Percentiles rank a stretch among this genome's conserved stretches.
phyloP scores from a whole-genome alignment of 2,113 vertebrate species.

The Alouatta palliata region DNA sequence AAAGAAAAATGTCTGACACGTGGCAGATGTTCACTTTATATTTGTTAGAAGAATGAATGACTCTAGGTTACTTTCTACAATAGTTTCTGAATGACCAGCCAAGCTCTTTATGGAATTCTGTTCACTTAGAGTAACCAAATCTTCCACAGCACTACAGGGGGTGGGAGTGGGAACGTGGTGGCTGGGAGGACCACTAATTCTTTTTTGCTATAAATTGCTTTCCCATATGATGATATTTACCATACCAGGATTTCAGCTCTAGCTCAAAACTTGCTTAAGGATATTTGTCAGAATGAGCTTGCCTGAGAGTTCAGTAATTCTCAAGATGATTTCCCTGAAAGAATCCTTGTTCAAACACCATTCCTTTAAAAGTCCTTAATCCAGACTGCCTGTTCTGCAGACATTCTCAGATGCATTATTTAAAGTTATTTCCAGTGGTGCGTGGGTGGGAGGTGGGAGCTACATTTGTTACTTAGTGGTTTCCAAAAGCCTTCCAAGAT shows the following conservation, averaged over 20 bases:
- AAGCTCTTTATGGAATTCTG: background rate
- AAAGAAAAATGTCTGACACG: background rate
- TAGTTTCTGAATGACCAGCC: background rate
- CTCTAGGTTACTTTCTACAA: background rate
- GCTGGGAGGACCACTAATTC: background rate
- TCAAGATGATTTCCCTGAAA: conserved; percentile 5
- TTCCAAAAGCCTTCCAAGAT: conserved; percentile 72
- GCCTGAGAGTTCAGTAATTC: background rate
- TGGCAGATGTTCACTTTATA: background rate
- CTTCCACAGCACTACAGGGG: background rate
- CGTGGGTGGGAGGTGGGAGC: conserved; percentile 79
- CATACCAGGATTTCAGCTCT: background rate
- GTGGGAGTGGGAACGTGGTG: accelerated
- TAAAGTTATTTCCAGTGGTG: conserved; percentile 82
- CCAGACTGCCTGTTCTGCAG: conserved; percentile 66
- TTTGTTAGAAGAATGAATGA: background rate
- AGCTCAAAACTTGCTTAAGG: background rate
- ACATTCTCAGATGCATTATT: conserved; percentile 77
- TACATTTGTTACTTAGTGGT: conserved; percentile 75
- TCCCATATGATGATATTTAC: background rate
- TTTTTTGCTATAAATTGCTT: background rate
- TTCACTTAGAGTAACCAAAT: background rate
- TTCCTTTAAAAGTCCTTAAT: conserved; percentile 72
- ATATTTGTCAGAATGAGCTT: background rate
- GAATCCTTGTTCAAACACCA: background rate